Evolutionary conservation across 2,113 vertebrate species (phyloP).

Genomic region (Urocynchramus pylzowi): DNA sequence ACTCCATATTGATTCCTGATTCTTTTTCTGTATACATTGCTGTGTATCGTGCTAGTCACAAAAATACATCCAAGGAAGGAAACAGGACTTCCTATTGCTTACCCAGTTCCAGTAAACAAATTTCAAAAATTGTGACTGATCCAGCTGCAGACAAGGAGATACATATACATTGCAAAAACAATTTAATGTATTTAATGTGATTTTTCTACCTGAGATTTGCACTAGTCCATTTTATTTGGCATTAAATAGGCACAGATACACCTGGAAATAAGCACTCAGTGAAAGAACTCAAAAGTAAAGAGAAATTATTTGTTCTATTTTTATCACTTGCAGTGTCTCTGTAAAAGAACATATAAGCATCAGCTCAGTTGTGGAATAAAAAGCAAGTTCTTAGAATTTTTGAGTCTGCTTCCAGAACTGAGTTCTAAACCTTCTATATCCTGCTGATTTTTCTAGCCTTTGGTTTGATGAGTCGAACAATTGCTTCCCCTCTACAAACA

Average conservation of each 20-base stretch:
- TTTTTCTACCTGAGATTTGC: neutral
- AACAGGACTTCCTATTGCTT: conserved; percentile 1
- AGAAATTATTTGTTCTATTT: neutral
- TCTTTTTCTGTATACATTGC: neutral
- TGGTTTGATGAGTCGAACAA: neutral
- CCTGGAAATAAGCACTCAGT: neutral
- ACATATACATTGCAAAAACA: neutral
- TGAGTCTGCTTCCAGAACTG: neutral
- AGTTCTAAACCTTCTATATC: neutral
- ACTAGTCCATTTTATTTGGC: neutral
- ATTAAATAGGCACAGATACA: neutral
- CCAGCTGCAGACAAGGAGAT: neutral
- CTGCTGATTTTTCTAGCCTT: neutral
- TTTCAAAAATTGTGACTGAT: neutral
- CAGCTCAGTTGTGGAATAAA: neutral
- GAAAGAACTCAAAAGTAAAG: neutral
- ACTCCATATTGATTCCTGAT: neutral
- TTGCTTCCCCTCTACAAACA: neutral
- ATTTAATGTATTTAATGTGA: neutral
- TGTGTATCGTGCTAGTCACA: neutral
- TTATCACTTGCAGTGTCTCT: neutral
- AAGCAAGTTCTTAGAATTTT: neutral
- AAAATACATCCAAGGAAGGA: conserved; percentile 12
- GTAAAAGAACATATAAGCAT: neutral
- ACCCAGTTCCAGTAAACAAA: neutral